Conservation (phyloP, 2,797 vertebrate genomes). For the Eulemur albifrons region DNA sequence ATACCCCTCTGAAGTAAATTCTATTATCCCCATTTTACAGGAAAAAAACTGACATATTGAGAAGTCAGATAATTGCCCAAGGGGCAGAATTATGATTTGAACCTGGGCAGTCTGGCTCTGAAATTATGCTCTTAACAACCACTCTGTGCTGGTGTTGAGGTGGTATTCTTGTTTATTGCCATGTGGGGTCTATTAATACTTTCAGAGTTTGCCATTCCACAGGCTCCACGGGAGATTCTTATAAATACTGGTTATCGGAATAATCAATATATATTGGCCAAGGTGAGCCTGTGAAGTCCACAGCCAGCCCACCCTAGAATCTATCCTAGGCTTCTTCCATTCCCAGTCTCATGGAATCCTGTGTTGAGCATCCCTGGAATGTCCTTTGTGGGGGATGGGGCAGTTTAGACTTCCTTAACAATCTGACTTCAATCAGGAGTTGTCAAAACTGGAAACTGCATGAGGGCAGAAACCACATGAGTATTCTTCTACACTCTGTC, state of each 20-base stretch:
- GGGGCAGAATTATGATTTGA: neutral
- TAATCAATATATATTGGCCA: neutral
- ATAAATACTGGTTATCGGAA: neutral
- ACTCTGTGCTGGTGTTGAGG: neutral
- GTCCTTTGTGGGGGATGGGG: neutral
- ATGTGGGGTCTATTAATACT: neutral
- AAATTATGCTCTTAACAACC: neutral
- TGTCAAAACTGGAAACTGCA: neutral
- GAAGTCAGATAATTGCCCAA: neutral
- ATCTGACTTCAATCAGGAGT: neutral
- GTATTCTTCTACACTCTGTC: accelerated
- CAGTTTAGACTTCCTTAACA: neutral
- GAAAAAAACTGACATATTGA: neutral
- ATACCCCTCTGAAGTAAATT: neutral
- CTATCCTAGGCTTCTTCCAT: neutral
- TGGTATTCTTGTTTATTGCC: neutral
- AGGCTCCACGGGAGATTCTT: neutral
- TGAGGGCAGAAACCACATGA: neutral
- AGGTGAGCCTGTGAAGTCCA: neutral
- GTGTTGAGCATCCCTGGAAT: neutral
- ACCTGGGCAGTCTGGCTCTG: neutral
- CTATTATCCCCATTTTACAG: neutral
- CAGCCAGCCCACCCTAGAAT: neutral
- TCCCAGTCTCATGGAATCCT: neutral
- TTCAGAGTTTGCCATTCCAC: neutral